Conservation (phyloP, 2,888 invertebrate genomes). For the Nineta flava region DNA sequence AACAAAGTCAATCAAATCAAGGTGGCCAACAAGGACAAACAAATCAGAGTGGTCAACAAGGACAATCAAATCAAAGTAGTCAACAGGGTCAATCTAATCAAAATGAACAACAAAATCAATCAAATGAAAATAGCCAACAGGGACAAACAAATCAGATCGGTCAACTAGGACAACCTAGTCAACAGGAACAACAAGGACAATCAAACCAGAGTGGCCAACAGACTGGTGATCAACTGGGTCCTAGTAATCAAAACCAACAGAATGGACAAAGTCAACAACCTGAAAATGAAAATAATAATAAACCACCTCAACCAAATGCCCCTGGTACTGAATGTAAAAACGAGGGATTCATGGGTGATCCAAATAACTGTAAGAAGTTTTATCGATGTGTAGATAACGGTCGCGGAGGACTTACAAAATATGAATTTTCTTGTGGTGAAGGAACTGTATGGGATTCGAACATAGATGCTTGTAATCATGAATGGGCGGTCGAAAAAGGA, state of each 20-base stretch:
- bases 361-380: constrained; percentile 47
- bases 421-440: constrained; percentile 45
- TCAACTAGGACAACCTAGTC: background rate
- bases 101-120: background rate
- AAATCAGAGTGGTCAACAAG: constrained; percentile 1
- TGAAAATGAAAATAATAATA: constrained; percentile 2
- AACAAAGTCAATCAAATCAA: background rate
- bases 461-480: constrained; percentile 43
- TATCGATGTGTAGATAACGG: constrained; percentile 56
- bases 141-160: constrained; percentile 1
- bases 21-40: background rate
- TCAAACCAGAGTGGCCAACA: background rate
- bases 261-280: background rate
- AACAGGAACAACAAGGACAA: background rate
- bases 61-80: background rate
- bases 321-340: constrained; percentile 7
- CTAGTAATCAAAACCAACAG: constrained; percentile 3
- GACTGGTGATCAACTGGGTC: background rate
- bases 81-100: background rate
- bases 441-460: constrained; percentile 55
- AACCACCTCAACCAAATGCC: constrained; percentile 3
- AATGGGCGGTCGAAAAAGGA: constrained; percentile 29
- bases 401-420: constrained; percentile 35
- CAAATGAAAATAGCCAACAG: background rate
- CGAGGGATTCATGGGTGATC: constrained; percentile 27